Conservation (phyloP, 1,140 invertebrate species). For the Drosophila suzukii region DNA sequence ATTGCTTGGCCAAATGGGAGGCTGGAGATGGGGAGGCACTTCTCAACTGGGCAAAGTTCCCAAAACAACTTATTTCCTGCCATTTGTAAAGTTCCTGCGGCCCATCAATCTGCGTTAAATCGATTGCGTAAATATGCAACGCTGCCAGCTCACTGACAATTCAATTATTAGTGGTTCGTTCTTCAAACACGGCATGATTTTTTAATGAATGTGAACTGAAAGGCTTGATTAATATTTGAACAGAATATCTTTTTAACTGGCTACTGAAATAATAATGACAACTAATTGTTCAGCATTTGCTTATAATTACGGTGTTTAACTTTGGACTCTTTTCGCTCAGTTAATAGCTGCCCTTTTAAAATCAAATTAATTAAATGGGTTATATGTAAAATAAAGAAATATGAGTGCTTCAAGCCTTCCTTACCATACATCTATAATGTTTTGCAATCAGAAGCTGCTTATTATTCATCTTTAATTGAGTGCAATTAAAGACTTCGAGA, state of each 20-base stretch:
- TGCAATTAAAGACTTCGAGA: neutral
- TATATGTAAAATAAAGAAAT: neutral
- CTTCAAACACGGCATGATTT: constrained; percentile 4
- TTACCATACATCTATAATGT: neutral
- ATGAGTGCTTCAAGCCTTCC: neutral
- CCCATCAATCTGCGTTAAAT: constrained; percentile 24
- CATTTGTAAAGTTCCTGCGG: constrained; percentile 27
- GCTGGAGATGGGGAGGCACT: neutral
- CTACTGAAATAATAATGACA: constrained; percentile 14
- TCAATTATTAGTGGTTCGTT: constrained; percentile 16
- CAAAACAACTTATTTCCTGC: constrained; percentile 20
- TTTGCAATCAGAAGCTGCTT: neutral
- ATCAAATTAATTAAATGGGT: neutral
- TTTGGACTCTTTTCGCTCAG: neutral
- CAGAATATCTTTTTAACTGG: neutral
- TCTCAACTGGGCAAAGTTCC: constrained; percentile 11
- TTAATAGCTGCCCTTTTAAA: neutral
- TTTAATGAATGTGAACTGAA: constrained; percentile 6
- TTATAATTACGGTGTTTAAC: neutral
- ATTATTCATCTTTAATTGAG: neutral
- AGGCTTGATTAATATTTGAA: constrained; percentile 1
- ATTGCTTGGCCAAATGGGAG: constrained; percentile 9
- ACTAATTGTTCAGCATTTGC: constrained; percentile 15
- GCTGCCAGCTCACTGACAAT: constrained; percentile 5
- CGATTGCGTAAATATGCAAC: constrained; percentile 24